Evolutionary conservation across 2,113 vertebrate genomes (phyloP).

Genomic region (Lophotis ruficrista): DNA sequence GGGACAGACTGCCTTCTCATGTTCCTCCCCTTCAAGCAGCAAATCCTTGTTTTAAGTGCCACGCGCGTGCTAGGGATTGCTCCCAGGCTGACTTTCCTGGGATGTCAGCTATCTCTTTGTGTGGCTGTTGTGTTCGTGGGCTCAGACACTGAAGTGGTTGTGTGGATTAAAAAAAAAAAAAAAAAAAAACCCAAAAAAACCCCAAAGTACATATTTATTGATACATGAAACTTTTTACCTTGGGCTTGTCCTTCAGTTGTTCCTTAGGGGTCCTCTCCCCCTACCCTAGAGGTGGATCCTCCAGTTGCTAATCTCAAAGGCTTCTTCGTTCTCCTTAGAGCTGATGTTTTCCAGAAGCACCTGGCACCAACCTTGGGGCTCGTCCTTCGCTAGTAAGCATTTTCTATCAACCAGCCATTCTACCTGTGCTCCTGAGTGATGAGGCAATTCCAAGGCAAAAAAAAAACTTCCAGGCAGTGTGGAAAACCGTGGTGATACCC

Average conservation of each 20-base stretch:
- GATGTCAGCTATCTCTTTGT: not conserved
- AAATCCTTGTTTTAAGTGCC: not conserved
- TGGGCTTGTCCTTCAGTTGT: not conserved
- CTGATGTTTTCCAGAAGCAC: not conserved
- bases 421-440: not conserved
- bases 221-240: not conserved
- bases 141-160: not conserved
- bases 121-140: not conserved
- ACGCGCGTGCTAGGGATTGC: not conserved
- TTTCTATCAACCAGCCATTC: not conserved
- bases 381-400: not conserved
- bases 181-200: not conserved
- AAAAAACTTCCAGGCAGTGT: not conserved
- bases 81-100: not conserved
- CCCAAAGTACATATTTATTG: not conserved
- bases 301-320: not conserved
- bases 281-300: not conserved
- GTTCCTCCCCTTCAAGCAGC: not conserved
- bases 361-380: not conserved
- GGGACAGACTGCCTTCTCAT: not conserved
- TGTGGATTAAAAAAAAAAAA: not conserved
- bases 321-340: not conserved
- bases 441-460: not conserved
- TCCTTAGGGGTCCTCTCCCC: accelerated
- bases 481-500: not conserved